phyloP scores from a whole-genome alignment of 2,113 vertebrate genomes.

The Ophiodon elongatus region DNA sequence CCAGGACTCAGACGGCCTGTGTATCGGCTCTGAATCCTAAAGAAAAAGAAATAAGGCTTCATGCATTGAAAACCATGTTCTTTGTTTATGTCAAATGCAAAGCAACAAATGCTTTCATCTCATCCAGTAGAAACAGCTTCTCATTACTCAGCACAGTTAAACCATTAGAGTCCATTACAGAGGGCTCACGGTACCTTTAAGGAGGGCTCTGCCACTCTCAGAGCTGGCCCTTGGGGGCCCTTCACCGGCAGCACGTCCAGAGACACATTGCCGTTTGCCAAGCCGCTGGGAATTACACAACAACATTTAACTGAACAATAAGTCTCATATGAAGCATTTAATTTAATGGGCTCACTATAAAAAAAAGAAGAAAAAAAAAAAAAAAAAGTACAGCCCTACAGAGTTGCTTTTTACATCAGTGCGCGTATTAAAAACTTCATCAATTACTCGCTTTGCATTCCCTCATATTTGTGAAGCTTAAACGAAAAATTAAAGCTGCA shows the following conservation, averaged over 20 bases:
- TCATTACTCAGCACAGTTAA: conserved; percentile 3
- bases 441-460: not conserved
- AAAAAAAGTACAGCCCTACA: too few relatives aligned
- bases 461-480: not conserved
- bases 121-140: not conserved
- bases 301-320: not conserved
- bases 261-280: conserved; percentile 81
- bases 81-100: not conserved
- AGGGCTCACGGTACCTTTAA: conserved; percentile 58
- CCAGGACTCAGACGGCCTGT: conserved; percentile 83
- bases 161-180: not conserved
- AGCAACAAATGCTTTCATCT: not conserved
- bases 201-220: conserved; percentile 71
- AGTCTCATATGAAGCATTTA: not conserved
- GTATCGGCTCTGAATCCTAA: conserved; percentile 59
- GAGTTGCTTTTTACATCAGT: not conserved
- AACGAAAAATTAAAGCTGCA: too few relatives aligned
- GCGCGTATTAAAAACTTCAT: not conserved
- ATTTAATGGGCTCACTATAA: not conserved
- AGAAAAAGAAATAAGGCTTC: not conserved
- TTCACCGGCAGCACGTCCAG: conserved; percentile 96
- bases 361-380: rapidly evolving
- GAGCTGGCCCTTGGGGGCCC: conserved; percentile 89
- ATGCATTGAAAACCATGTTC: not conserved
- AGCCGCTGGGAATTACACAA: conserved; percentile 73